Evolutionary conservation across 2,113 vertebrate species (phyloP), one percentile per base, ranked within the genome.

Genomic region (Neodon shergylaensis): DNA sequence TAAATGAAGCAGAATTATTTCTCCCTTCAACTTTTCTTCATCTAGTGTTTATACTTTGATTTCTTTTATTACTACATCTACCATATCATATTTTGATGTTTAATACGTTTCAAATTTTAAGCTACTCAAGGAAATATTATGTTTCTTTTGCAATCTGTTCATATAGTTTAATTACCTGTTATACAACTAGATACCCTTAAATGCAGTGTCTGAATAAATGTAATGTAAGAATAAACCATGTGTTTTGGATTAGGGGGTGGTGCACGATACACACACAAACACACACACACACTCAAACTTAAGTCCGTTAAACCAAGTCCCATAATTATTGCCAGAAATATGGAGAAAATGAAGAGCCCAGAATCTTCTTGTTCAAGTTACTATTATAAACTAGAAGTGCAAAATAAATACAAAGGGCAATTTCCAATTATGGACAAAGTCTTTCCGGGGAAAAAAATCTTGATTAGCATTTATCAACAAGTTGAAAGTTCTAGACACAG

Each of bases 21-120:
- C 83, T 90, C 58, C 68, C 70, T 97, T 92, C 28, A 49, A 47
- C 16, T 91, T 94, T 95, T 13, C 54, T 84, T 88, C 49, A 95
- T n/a, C 63, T 87, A 42, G 74, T 21, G 19, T 52, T 70, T 66
- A 52, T 24, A 76, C 12, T 13, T 89, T 78, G 16, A 26, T 82
- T 93, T 92, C 22, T 88, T 78, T 87, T 72, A 58, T 68, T 90
- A 93, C 9, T 83, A 58, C 0, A 89, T 52, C 88, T 8, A 88
- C 28, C 10, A 70, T 8, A 58, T 79, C 81, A 17, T 68, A 92
- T 92, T 70, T 82, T 91, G 66, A 58, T 33, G 42, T 47, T 91
- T 94, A 92, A 65, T 7, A 13, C 79, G 61, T 95, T 94, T 95
- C 36, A 13, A 1, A 88, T 77, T 16, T 79, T 95, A 72, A 74